Evolutionary conservation across 1,140 invertebrate genomes (phyloP).

Genomic region (Tribolium madens): DNA sequence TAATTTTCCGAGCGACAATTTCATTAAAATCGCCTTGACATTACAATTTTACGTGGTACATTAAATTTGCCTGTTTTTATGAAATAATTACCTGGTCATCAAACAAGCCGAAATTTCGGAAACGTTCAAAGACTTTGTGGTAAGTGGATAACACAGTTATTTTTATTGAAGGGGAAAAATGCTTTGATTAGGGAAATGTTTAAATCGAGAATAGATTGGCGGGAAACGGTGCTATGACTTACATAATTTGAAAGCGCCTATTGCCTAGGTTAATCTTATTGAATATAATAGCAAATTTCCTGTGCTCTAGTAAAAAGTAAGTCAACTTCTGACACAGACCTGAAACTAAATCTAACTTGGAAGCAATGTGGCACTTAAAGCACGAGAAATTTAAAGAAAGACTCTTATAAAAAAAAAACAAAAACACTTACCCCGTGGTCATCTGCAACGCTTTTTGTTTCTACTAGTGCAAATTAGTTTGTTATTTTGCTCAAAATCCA

Average conservation of each 20-base stretch:
- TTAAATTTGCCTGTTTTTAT: constrained; percentile 31
- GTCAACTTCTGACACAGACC: constrained; percentile 50
- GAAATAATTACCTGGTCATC: constrained; percentile 26
- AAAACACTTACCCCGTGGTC: constrained; percentile 58
- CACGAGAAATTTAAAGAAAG: constrained; percentile 11
- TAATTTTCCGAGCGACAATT: constrained; percentile 25
- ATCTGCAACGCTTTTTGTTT: constrained; percentile 58
- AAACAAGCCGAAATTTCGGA: constrained; percentile 31
- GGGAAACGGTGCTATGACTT: constrained; percentile 40
- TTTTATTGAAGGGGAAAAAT: background rate
- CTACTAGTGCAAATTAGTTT: constrained; percentile 45
- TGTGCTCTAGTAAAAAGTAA: constrained; percentile 55
- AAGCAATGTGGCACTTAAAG: constrained; percentile 19
- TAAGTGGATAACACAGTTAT: background rate
- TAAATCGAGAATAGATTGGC: constrained; percentile 42
- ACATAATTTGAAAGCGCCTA: constrained; percentile 45
- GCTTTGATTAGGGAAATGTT: background rate
- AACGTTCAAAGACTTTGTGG: background rate
- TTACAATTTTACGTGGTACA: background rate
- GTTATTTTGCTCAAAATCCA: constrained; percentile 55
- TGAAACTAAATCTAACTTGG: constrained; percentile 29
- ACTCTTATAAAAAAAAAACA: background rate
- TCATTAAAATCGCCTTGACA: constrained; percentile 17
- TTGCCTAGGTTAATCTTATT: constrained; percentile 53
- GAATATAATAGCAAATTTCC: constrained; percentile 57